Conservation (phyloP, 1,140 invertebrate species). For the Cydia splendana region DNA sequence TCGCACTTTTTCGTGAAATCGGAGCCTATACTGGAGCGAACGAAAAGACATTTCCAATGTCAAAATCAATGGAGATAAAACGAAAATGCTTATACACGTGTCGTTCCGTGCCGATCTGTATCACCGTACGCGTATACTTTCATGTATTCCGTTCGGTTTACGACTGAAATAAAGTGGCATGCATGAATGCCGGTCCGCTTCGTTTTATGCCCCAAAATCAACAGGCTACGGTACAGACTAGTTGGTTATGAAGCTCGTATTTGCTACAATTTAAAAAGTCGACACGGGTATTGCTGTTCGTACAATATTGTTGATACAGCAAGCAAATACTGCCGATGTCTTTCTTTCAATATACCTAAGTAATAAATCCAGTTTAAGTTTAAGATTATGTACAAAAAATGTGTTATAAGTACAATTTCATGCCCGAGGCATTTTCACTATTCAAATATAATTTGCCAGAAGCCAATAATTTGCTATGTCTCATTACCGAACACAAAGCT, state of each 20-base stretch:
- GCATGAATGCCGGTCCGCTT: not conserved
- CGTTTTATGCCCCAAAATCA: constrained; percentile 9
- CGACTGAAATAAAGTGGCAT: not conserved
- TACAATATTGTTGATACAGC: no score
- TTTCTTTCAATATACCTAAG: no score
- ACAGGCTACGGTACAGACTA: not conserved
- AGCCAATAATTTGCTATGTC: no score
- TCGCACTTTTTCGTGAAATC: no score
- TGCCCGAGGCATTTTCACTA: no score
- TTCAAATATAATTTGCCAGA: not conserved
- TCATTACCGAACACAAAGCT: not conserved
- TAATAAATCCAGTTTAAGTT: no score
- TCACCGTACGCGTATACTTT: not conserved
- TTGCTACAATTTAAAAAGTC: not conserved
- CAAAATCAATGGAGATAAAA: not conserved
- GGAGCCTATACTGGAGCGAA: no score
- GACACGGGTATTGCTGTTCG: not conserved
- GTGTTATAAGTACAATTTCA: no score
- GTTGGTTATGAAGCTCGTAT: not conserved
- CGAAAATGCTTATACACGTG: not conserved
- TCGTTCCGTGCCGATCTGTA: constrained; percentile 5
- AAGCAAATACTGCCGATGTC: no score
- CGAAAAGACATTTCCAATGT: no score
- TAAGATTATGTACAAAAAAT: no score
- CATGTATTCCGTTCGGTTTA: not conserved